phyloP scores from a whole-genome alignment of 1,140 invertebrate species.

The Coelopa frigida region DNA sequence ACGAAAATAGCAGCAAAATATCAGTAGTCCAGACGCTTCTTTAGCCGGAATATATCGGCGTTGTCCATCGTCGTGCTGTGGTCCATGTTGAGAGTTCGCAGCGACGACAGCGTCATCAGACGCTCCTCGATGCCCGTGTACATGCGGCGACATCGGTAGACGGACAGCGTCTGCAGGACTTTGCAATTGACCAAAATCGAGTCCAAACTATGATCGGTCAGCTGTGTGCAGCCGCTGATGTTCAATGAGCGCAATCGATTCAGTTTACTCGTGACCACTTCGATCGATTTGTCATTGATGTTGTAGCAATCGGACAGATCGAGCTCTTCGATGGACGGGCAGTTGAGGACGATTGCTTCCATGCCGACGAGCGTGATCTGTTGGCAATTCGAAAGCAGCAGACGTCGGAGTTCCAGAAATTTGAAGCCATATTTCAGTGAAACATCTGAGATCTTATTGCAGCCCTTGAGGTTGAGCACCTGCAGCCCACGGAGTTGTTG shows the following conservation, averaged over 20 bases:
- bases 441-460: constrained; percentile 62
- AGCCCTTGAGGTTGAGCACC: constrained; percentile 56
- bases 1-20: constrained; percentile 40
- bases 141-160: constrained; percentile 38
- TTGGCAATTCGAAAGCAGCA: constrained; percentile 57
- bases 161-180: constrained; percentile 29
- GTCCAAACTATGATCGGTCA: constrained; percentile 57
- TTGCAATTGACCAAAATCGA: constrained; percentile 53
- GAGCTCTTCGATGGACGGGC: constrained; percentile 60
- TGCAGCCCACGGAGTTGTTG: constrained; percentile 51
- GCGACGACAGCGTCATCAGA: constrained; percentile 45
- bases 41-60: constrained; percentile 34
- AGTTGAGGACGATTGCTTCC: constrained; percentile 54
- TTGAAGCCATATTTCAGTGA: constrained; percentile 60
- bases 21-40: constrained; percentile 42
- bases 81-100: constrained; percentile 43
- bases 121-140: constrained; percentile 48
- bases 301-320: constrained; percentile 59
- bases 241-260: constrained; percentile 55
- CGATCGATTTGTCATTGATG: constrained; percentile 57
- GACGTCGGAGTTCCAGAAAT: constrained; percentile 51
- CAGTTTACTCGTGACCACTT: constrained; percentile 51
- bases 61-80: constrained; percentile 36
- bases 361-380: constrained; percentile 60
- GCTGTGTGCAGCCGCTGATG: constrained; percentile 58